phyloP scores from a whole-genome alignment of 2,797 vertebrate genomes.

The Ammospiza maritima region DNA sequence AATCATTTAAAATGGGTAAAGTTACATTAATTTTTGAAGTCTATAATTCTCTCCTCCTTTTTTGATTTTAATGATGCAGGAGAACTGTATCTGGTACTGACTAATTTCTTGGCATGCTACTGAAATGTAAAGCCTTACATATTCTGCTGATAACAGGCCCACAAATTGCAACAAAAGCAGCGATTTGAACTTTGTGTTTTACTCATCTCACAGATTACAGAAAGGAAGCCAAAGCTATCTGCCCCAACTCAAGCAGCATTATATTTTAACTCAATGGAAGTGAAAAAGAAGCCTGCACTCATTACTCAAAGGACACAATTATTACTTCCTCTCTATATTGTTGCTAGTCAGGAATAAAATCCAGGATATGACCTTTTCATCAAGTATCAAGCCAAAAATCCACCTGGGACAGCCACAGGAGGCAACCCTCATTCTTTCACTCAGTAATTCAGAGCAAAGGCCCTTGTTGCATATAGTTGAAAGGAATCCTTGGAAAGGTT shows the following conservation, averaged over 20 bases:
- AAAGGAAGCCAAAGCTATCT: not conserved
- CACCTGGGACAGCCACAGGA: constrained; percentile 1
- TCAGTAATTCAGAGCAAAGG: constrained; percentile 10
- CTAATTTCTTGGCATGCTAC: not conserved
- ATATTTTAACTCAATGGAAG: constrained; percentile 19
- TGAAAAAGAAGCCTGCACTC: constrained; percentile 6
- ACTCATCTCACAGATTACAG: not conserved
- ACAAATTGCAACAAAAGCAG: not conserved
- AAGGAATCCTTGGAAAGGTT: not conserved
- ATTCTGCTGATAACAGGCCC: not conserved
- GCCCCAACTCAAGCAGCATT: not conserved
- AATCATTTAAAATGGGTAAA: not conserved
- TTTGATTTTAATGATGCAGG: not conserved
- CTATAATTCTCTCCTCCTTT: not conserved
- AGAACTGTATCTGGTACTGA: not conserved
- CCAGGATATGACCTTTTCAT: constrained; percentile 36
- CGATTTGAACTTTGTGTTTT: not conserved
- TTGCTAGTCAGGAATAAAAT: constrained; percentile 28
- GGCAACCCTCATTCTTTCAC: not conserved
- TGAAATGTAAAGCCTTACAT: not conserved
- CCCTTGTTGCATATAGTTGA: not conserved
- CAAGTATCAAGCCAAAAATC: not conserved
- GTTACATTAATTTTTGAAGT: not conserved
- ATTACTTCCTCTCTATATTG: constrained; percentile 20
- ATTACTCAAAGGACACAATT: constrained; percentile 27